Evolutionary conservation across 2,113 vertebrate genomes (phyloP), one percentile per base, ranked within the genome.

Genomic region (Gasterosteus nipponicus): DNA sequence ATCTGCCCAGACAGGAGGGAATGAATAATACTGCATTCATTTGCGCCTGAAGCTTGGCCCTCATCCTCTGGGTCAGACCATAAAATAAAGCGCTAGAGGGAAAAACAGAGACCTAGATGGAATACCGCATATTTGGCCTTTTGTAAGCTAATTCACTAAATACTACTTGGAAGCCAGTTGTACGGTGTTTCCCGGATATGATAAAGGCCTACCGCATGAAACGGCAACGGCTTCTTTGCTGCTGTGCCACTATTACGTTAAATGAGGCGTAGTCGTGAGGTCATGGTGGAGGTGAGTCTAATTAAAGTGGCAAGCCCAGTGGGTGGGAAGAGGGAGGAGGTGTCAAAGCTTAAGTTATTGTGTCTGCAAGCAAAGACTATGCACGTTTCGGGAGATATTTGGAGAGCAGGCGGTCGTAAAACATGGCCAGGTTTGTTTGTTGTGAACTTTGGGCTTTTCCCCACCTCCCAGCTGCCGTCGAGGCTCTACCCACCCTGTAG

Each of bases 401-500:
- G 10, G 12, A 53, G 51, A 54, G 26, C 12, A 59, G 35, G 22
- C 9, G 42, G 68, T 14, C 10, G 15, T 51, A 62, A 69, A 73
- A 38, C 68, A 67, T 38, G 57, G 10, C 8, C 16, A 15, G 15
- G n/a, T 63, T 19, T 38, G 66, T 10, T 57, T 62, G 11, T 33
- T 53, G 44, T 38, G 51, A 49, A 72, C 61, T 68, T 42, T 31
- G 1, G 15, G 14, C 11, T n/a, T 69, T 47, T 7, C 35, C 42
- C 72, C 59, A 35, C 19, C 33, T 42, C 15, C 3, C 29, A 29
- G 35, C 9, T 83, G 62, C 39, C 19, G 53, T 14, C 4, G 29
- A 46, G 10, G 22, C 41, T 66, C 44, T 68, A 95, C 96, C 92
- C 86, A 99, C 98, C 92, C 98, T 96, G 92, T 99, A 99, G 81